Evolutionary conservation across 2,113 vertebrate genomes (phyloP), one percentile per base, ranked within the genome.

Genomic region (Podiceps cristatus): DNA sequence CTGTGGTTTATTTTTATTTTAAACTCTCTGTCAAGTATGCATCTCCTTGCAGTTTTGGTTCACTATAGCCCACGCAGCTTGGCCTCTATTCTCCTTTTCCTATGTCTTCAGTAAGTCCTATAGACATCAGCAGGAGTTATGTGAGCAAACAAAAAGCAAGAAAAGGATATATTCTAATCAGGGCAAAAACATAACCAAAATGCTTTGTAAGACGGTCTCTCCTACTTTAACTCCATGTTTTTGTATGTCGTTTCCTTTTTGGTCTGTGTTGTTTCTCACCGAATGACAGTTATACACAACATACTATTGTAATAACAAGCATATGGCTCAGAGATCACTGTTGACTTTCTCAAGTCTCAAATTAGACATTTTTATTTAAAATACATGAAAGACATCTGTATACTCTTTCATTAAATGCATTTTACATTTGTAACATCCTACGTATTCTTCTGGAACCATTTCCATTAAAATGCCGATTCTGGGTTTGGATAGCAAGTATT

Each of bases 301-400:
- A 75, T 69, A 40, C 74, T 95, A 95, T 15, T 91, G 49, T 94
- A 96, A 96, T 74, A 78, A 82, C 53, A 90, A 93, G 83, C 68
- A 80, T 77, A 78, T 79, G 73, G 78, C 90, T 93, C 49, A 14
- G 93, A 96, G 50, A 91, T 84, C 1, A 3, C 66, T 92, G 68
- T 28, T 91, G 92, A 82, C 47, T 90, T 96, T 96, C 84, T 91
- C 44, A 44, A 94, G 83, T 86, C 89, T 96, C 95, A 88, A 88
- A 95, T 96, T 91, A 94, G 92, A 69, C 55, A 84, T 95, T 96
- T 98, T 91, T 77, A 96, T 90, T 97, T 98, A 72, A 93, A 97
- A 97, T 96, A 92, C 47, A 76, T 87, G 74, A 95, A 96, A 97
- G 94, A 94, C 82, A 96, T 90, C 53, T 91, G 60, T 73, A 96